Conservation (phyloP, 2,888 invertebrate genomes). For the Callyntrura guangdongensis region DNA sequence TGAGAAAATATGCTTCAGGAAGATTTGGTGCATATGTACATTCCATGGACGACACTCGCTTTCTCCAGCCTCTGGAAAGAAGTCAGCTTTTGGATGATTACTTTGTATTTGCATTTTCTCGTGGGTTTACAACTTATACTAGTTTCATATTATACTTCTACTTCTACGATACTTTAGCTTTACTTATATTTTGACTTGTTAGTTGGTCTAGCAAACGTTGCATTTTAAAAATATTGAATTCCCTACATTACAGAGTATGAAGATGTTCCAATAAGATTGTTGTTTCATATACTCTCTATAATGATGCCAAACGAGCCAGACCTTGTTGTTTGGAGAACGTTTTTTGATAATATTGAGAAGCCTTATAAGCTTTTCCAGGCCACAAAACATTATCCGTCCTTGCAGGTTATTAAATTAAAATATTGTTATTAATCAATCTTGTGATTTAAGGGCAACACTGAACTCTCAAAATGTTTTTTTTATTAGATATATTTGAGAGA, state of each 20-base stretch:
- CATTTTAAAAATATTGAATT: too few species aligned
- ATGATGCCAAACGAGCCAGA: constrained; percentile 62
- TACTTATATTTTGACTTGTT: too few species aligned
- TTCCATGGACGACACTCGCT: background rate
- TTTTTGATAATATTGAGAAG: constrained; percentile 65
- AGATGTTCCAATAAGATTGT: constrained; percentile 38
- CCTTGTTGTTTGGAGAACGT: constrained; percentile 71
- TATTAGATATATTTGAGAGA: background rate
- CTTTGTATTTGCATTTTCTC: constrained; percentile 75
- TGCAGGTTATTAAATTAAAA: constrained; percentile 29
- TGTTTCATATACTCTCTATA: constrained; percentile 44
- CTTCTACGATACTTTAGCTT: too few species aligned
- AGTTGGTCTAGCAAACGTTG: too few species aligned
- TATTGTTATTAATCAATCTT: too few species aligned
- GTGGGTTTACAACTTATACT: constrained; percentile 18
- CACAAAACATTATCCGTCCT: constrained; percentile 39
- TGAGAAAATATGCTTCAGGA: constrained; percentile 22
- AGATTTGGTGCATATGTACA: background rate
- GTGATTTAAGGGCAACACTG: background rate
- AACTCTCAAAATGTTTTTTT: background rate
- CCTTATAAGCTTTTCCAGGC: constrained; percentile 62
- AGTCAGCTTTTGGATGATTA: constrained; percentile 82
- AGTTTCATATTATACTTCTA: too few species aligned
- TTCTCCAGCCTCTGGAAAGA: constrained; percentile 63
- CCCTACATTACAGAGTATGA: constrained; percentile 66